These are phyloP conservation scores for Copsychus sechellarum DNA, from an alignment of 2,113 vertebrate genomes.

Conservation along the genomic window DNA sequence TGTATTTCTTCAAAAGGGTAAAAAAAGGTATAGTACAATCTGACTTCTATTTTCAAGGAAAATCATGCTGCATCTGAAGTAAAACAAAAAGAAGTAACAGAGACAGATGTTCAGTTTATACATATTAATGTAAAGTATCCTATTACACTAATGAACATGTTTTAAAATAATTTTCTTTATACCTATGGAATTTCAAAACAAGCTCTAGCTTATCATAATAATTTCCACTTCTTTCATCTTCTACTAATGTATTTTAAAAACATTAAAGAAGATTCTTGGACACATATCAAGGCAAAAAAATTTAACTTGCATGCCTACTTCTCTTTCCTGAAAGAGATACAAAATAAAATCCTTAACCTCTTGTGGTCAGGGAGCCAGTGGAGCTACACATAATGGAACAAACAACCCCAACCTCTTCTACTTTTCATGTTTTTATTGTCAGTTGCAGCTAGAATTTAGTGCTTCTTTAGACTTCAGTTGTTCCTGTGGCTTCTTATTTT, in stretches of 20 bases:
- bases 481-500: background rate
- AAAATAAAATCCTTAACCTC: background rate
- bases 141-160: conserved; percentile 40
- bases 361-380: background rate
- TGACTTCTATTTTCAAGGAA: conserved; percentile 11
- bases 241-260: conserved; percentile 37
- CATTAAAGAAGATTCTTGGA: conserved; percentile 36
- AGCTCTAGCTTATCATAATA: conserved; percentile 20
- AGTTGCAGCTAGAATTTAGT: background rate
- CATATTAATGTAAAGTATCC: conserved; percentile 51
- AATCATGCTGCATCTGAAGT: background rate
- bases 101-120: conserved; percentile 32
- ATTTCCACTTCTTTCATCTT: conserved; percentile 50
- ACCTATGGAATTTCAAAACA: conserved; percentile 59
- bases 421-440: background rate
- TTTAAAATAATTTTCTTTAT: conserved; percentile 16
- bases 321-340: background rate
- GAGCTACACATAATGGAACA: background rate
- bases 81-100: background rate
- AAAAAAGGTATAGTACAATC: background rate
- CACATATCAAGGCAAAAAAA: conserved; percentile 40
- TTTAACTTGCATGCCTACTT: background rate
- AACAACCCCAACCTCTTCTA: background rate
- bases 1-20: background rate
- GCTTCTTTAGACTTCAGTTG: background rate